A percentile compares a stretch with the other conserved stretches of the same genome.
These are phyloP conservation scores for Rhinichthys klamathensis DNA, from an alignment of 2,113 vertebrate genomes.

Conservation along the genomic window DNA sequence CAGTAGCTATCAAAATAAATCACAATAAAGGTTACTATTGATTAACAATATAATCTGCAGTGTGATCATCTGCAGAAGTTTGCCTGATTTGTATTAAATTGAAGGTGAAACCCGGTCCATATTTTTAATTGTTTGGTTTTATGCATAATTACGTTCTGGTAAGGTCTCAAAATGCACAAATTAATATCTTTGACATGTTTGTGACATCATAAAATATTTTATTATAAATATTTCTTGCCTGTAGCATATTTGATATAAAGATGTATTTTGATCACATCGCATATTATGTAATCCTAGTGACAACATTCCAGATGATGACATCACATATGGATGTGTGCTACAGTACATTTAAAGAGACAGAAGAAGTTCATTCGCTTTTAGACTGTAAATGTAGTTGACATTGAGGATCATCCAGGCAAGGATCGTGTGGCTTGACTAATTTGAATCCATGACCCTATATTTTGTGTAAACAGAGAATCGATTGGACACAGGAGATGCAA, in stretches of 20 bases:
- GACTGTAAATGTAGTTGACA: neutral
- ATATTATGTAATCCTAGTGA: neutral
- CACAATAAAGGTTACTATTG: neutral
- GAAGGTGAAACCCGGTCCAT: neutral
- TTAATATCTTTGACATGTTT: too few relatives aligned
- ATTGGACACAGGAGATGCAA: constrained; percentile 66
- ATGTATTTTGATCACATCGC: neutral
- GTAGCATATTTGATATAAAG: neutral
- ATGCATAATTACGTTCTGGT: too few relatives aligned
- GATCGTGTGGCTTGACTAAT: neutral
- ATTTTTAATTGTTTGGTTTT: neutral
- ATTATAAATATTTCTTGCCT: neutral
- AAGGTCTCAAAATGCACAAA: too few relatives aligned
- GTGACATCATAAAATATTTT: neutral
- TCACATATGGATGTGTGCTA: neutral
- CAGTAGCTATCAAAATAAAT: neutral
- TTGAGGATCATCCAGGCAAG: constrained; percentile 15
- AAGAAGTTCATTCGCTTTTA: neutral
- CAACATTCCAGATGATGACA: neutral
- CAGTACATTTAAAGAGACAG: neutral
- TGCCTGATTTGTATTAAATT: neutral
- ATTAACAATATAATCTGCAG: neutral
- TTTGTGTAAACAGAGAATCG: constrained; percentile 59
- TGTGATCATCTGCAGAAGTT: neutral
- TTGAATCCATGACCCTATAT: constrained; percentile 41